Base-by-base conservation (phyloP, 2,888 invertebrate species). In the Ectemnius cavifrons region DNA sequence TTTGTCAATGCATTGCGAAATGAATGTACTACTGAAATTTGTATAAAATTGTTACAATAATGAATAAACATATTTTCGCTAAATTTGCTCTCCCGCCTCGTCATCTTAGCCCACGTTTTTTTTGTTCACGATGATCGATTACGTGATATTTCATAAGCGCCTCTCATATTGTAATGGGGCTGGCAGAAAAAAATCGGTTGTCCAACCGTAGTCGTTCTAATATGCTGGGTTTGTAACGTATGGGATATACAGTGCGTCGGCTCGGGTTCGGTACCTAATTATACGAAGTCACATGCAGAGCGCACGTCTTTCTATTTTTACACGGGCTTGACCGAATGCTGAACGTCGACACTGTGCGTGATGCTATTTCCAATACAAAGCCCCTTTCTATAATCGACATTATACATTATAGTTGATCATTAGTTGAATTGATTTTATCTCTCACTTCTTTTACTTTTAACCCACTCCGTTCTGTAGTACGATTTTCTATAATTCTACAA, bases 281-380 rank as follows among this genome's bases (percentile, higher is more conserved):
- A 89, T 90, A 90, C 84, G 75, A 89, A 90, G 85, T 90, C 90
- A 89, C 90, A 90, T 87, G 89, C 90, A 88, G 89, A 90, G 90
- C 83, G 85, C 82, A 79, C 86, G 86, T 83, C 87, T 87, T 85
- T 89, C 90, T 90, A 90, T 90, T 90, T 90, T 87, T 87, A 89
- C 81, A 75, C 79, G 79, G 37, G 83, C 87, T 89, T 89, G 87
- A 89, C 87, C 86, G 85, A 89, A 87, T 81, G 82, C 81, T 85
- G 83, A 87, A 87, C 81, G 81, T 78, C 79, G 86, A 86, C 85
- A 85, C 63, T 11, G 82, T 84, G 82, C 60, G 71, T 70, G 74
- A 76, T 60, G 71, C 82, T 82, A 82, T 82, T 82, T 82, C 75
- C 77, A 82, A 76, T 83, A 79, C 71, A 20, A 23, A 23, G 23